Base-by-base conservation (phyloP, 2,113 vertebrate species). In the Saccopteryx leptura region DNA sequence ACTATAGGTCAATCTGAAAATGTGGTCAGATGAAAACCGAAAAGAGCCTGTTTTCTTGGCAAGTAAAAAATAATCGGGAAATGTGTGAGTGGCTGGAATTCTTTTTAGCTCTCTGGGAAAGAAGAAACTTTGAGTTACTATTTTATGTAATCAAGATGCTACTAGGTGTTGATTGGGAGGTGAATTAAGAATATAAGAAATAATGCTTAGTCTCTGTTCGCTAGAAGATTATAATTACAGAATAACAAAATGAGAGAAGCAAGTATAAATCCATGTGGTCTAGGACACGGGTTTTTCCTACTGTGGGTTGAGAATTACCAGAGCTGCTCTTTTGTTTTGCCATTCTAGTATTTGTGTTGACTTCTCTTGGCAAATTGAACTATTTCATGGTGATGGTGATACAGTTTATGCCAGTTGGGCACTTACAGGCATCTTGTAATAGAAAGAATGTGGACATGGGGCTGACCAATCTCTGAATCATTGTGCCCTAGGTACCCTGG, bases 51-150 rank as follows among this genome's bases (percentile, higher is more conserved):
- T 69, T 91, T 95, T 74, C 74, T 91, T 91, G 68, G 72, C 63
- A 86, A 48, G 39, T 87, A 78, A 86, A 85, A 94, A 85, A n/a
- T n/a, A 60, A 68, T 65, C 94, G 61, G 52, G 93, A 83, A 90
- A 68, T 72, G 69, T 83, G 54, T 72, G 58, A 88, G 61, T 85
- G 74, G 39, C 74, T 84, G 61, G 31, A 90, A 69, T 87, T 75
- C 87, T 78, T 93, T 58, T 87, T 79, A 23, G 61, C 54, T 93
- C 48, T 69, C 83, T 39, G 58, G 82, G 78, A 82, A 87, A 79
- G 54, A 75, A 95, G 60, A 87, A 93, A 75, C 11, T 52, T 65
- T 54, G 19, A 75, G 75, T 94, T 93, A 87, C 75, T 90, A 39
- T 91, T 91, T 89, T 56, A 87, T 91, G 60, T 65, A 61, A 71